A percentile compares a stretch with the other conserved stretches of the same genome.
These are phyloP conservation scores for Hoplostethus atlanticus DNA, from an alignment of 2,797 vertebrate species.

Conservation along the genomic window DNA sequence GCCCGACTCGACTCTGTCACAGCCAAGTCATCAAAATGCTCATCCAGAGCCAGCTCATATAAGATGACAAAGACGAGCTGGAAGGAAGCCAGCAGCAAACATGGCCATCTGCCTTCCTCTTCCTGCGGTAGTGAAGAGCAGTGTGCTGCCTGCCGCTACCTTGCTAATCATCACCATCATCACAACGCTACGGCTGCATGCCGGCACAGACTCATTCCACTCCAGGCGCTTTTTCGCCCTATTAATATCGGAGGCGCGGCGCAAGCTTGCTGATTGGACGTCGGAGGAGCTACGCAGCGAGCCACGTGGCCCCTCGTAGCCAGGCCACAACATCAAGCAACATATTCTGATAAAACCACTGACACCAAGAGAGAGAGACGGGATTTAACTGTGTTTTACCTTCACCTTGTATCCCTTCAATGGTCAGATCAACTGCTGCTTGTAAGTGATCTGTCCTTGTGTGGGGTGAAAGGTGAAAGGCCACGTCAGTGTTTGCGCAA, in stretches of 20 bases:
- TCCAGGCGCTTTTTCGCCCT: slow-evolving; percentile 56
- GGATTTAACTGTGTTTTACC: slow-evolving; percentile 45
- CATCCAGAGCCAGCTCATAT: neutral
- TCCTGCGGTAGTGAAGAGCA: slow-evolving; percentile 19
- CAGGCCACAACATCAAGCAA: neutral
- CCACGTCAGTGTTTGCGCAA: slow-evolving; percentile 60
- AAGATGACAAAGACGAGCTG: neutral
- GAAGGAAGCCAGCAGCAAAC: slow-evolving; percentile 26
- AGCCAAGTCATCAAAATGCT: neutral
- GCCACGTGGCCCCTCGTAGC: slow-evolving; percentile 4
- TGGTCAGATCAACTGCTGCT: slow-evolving; percentile 59
- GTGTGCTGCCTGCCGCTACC: slow-evolving; percentile 25
- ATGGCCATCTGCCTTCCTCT: slow-evolving; percentile 18
- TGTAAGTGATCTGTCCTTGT: no score
- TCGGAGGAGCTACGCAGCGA: slow-evolving; percentile 15
- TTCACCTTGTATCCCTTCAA: slow-evolving; percentile 52
- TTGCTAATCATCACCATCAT: slow-evolving; percentile 49
- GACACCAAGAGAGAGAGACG: slow-evolving; percentile 2
- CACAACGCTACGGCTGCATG: slow-evolving; percentile 34
- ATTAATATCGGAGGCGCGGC: slow-evolving; percentile 61
- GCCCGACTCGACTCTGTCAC: neutral
- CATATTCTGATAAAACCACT: neutral
- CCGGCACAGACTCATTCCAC: slow-evolving; percentile 56
- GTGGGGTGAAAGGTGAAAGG: slow-evolving; percentile 36
- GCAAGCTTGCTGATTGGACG: slow-evolving; percentile 50